These are phyloP conservation scores for Calcarius ornatus DNA, from an alignment of 2,113 vertebrate genomes.

Conservation along the genomic window DNA sequence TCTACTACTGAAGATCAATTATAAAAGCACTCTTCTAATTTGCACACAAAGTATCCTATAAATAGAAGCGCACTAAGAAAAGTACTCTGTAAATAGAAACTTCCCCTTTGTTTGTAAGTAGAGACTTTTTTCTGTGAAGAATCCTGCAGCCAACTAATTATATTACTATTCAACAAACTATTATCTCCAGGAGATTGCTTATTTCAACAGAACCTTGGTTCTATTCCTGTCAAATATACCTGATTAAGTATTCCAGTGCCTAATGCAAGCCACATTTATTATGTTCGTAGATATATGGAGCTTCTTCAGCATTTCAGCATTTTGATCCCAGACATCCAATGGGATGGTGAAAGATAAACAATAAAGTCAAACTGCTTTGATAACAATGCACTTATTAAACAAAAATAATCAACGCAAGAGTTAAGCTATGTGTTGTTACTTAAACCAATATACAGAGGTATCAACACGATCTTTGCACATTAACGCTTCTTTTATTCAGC, in stretches of 20 bases:
- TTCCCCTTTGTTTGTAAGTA: neutral
- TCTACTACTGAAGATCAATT: neutral
- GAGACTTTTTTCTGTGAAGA: neutral
- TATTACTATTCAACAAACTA: neutral
- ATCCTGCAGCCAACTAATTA: neutral
- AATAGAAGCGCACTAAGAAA: neutral
- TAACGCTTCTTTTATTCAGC: neutral
- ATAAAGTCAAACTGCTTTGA: neutral
- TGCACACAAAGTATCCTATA: neutral
- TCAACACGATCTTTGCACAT: neutral
- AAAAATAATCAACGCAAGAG: neutral
- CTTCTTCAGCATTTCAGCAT: neutral
- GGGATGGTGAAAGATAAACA: neutral
- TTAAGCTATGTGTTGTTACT: neutral
- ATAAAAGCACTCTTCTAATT: neutral
- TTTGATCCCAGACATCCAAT: neutral
- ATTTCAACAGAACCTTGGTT: neutral
- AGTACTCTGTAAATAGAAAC: neutral
- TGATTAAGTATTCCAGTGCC: neutral
- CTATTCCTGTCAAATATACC: neutral
- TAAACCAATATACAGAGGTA: neutral
- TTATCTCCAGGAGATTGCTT: neutral
- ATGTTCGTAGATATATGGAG: neutral
- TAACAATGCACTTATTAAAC: neutral
- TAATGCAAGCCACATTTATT: neutral